Conservation (phyloP, 2,113 vertebrate species). For the Eulacestoma nigropectus region DNA sequence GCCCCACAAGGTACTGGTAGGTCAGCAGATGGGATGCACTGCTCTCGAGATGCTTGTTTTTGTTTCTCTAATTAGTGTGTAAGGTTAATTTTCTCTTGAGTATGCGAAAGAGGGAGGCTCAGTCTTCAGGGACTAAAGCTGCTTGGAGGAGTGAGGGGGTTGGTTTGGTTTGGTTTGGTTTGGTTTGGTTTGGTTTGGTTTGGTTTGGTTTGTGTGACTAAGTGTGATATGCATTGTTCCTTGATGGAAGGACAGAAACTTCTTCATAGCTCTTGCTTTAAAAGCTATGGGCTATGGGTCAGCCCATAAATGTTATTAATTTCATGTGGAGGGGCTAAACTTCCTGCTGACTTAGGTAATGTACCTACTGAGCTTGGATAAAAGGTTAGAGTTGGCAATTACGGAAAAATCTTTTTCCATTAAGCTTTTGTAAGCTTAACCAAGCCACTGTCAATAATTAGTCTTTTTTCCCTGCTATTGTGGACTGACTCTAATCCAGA, state of each 20-base stretch:
- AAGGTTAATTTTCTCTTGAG: constrained; percentile 18
- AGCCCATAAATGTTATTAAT: constrained; percentile 29
- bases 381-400: constrained; percentile 55
- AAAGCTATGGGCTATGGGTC: neutral
- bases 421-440: constrained; percentile 48
- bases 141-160: neutral
- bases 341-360: constrained; percentile 52
- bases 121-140: neutral
- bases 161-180: neutral
- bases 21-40: neutral
- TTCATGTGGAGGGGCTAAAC: constrained; percentile 27
- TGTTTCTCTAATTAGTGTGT: neutral
- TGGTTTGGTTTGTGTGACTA: neutral
- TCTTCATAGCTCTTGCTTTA: neutral
- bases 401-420: constrained; percentile 21
- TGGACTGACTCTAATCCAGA: constrained; percentile 8
- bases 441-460: constrained; percentile 43
- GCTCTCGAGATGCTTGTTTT: neutral
- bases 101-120: neutral
- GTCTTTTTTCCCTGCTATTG: neutral
- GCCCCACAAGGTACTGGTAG: accelerated
- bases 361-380: constrained; percentile 34
- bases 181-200: neutral
- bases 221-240: neutral
- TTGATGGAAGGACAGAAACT: neutral